Evolutionary conservation across 2,888 invertebrate genomes (phyloP), one percentile per base, ranked within the genome.

Genomic region (Melinaea marsaeus): DNA sequence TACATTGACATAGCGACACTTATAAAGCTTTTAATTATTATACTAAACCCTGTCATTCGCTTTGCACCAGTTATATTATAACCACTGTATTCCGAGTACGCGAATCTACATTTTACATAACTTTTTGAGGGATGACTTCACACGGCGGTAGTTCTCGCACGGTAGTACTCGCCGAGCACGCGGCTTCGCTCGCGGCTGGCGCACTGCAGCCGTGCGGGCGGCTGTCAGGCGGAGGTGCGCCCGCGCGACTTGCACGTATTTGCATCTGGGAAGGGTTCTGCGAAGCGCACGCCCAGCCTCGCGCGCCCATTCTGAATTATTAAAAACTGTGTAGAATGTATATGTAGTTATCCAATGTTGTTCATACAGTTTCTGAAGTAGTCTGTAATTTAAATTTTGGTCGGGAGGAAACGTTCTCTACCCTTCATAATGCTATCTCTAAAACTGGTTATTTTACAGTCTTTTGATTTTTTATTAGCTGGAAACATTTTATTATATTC

Each of bases 151-250:
- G 32, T 58, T 46, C 33, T 35, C 51, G 45, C 13, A 35, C 47
- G 47, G 65, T 81, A 75, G 61, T 82, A 85, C 72, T 87, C 80
- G 71, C 78, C 75, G 0, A 87, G 75, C 37, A 87, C 87, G 2
- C 88, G 83, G 69, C 81, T 77, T 1, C 88, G 81, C 75, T 89
- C 89, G 74, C 79, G 85, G 2, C 77, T 76, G 0, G 87, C 86
- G 76, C 88, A 88, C 61, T 79, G 68, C 32, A 89, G 83, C 55
- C 88, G 81, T 51, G 86, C 78, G 9, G 88, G 84, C 45, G 89
- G 89, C 5, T 76, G 89, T 88, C 89, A 88, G 78, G 88, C 85
- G 42, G 81, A 81, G 42, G 79, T 80, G 42, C 88, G 51, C 7
- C 51, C 7, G 32, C 51, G 81, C n/a, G 71, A 67, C 22, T 73